These are phyloP conservation scores for Hydrophis major DNA, from an alignment of 2,797 vertebrate species.

Conservation along the genomic window DNA sequence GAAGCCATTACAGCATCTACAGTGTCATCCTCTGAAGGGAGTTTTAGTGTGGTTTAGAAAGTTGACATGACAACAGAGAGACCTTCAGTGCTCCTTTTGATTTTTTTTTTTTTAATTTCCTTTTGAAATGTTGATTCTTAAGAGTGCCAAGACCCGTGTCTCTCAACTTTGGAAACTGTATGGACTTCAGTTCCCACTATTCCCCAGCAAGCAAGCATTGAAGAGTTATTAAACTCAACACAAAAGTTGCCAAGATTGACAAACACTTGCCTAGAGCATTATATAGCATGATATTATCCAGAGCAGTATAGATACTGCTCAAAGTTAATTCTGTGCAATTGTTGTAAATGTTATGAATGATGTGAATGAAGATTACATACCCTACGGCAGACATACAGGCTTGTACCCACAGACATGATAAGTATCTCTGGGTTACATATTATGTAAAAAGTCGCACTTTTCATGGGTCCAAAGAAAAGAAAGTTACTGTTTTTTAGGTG, in stretches of 20 bases:
- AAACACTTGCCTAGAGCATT: background rate
- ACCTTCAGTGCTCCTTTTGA: background rate
- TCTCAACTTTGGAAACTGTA: background rate
- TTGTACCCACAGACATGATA: background rate
- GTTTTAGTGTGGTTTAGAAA: background rate
- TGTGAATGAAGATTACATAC: background rate
- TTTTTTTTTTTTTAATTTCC: background rate
- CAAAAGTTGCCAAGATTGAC: background rate
- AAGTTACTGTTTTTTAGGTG: background rate
- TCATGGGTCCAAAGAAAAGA: background rate
- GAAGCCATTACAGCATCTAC: background rate
- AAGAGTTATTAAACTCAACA: background rate
- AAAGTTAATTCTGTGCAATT: background rate
- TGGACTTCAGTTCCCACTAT: background rate
- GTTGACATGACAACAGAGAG: background rate
- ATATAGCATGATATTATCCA: background rate
- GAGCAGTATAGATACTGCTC: background rate
- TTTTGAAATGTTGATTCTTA: background rate
- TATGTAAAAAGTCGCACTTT: background rate
- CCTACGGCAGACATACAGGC: background rate
- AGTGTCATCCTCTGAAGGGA: background rate
- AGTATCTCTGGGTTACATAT: background rate
- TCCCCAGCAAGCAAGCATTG: background rate
- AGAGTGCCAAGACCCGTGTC: background rate
- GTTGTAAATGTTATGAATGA: too few species aligned